These are phyloP conservation scores for Xestia xanthographa DNA, from an alignment of 2,888 invertebrate species.

Conservation along the genomic window DNA sequence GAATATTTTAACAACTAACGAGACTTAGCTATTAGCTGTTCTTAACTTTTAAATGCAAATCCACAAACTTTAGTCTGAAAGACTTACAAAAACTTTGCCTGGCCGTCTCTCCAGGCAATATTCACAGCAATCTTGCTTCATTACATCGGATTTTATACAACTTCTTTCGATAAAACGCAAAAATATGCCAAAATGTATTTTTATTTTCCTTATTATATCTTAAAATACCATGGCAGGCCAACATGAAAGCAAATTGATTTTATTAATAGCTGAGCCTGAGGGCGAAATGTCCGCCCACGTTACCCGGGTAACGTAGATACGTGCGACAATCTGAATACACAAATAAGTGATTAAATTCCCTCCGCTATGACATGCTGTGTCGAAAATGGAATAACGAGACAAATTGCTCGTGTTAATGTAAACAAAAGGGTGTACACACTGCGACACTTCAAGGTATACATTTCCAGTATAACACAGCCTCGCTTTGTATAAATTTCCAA, in stretches of 20 bases:
- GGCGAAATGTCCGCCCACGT: slow-evolving; percentile 48
- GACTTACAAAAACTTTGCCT: slow-evolving; percentile 30
- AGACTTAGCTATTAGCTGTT: slow-evolving; percentile 41
- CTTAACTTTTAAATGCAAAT: slow-evolving; percentile 44
- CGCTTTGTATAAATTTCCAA: too few species aligned
- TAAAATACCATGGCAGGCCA: slow-evolving; percentile 55
- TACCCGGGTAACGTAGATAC: slow-evolving; percentile 52
- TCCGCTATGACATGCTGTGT: slow-evolving; percentile 16
- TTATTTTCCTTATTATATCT: slow-evolving; percentile 54
- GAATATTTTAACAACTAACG: slow-evolving; percentile 36
- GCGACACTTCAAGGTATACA: too few species aligned
- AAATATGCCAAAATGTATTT: slow-evolving; percentile 12
- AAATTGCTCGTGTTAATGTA: slow-evolving; percentile 32
- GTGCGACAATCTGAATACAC: slow-evolving; percentile 56
- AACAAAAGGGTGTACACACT: slow-evolving; percentile 15
- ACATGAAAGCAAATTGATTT: slow-evolving; percentile 72
- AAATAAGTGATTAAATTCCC: slow-evolving; percentile 55
- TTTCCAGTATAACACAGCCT: too few species aligned
- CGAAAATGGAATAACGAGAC: slow-evolving; percentile 44
- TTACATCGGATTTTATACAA: slow-evolving; percentile 23
- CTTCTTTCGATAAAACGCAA: slow-evolving; percentile 23
- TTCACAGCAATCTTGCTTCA: slow-evolving; percentile 29
- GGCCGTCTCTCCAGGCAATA: neutral
- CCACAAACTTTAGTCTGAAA: slow-evolving; percentile 35
- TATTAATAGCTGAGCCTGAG: slow-evolving; percentile 69